Conservation (phyloP, 1,140 invertebrate species). For the Drosophila serrata region DNA sequence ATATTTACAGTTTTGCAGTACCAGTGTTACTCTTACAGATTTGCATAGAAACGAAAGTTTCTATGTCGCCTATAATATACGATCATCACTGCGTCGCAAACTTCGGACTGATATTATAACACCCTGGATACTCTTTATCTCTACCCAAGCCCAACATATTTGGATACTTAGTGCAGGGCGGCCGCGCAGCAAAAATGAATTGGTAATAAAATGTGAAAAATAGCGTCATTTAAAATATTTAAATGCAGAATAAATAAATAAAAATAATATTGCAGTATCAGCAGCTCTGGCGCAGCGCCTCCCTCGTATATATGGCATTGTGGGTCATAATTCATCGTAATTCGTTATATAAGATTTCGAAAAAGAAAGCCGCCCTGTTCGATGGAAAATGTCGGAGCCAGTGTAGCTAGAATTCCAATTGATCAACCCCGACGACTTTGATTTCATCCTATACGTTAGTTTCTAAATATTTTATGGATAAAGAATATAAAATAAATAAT, state of each 20-base stretch:
- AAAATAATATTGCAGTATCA: conserved; percentile 70
- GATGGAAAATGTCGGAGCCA: conserved; percentile 8
- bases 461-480: not conserved
- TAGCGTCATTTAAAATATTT: conserved; percentile 78
- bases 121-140: not conserved
- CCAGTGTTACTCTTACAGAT: no score
- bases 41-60: no score
- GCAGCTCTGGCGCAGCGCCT: conserved; percentile 2
- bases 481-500: no score
- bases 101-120: no score
- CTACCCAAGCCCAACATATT: conserved; percentile 19
- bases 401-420: conserved; percentile 14
- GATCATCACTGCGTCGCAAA: no score
- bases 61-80: no score
- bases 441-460: not conserved
- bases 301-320: conserved; percentile 42
- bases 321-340: conserved; percentile 71
- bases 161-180: conserved; percentile 56
- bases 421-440: not conserved
- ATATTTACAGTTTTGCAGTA: no score
- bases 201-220: conserved; percentile 83
- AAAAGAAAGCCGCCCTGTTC: conserved; percentile 26
- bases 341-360: conserved; percentile 80
- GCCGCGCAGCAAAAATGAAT: conserved; percentile 66
- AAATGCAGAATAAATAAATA: conserved; percentile 82